Percentiles rank a stretch among this genome's conserved stretches.
phyloP scores from a whole-genome alignment of 2,797 vertebrate species.

The Sebastes iracundus region DNA sequence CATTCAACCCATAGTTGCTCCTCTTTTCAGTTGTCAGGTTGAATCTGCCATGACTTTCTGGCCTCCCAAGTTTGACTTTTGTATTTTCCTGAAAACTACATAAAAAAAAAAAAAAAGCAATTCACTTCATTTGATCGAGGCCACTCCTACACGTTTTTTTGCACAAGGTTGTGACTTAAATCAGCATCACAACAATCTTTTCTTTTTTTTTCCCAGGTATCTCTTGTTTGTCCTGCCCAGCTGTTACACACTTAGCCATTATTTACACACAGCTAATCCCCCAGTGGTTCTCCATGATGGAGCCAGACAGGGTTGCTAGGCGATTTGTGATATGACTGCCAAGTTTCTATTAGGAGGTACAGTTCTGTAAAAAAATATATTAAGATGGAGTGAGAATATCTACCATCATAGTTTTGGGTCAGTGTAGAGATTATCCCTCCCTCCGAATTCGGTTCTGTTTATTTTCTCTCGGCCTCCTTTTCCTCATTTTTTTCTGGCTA shows the following conservation, averaged over 20 bases:
- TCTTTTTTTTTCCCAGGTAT: background rate
- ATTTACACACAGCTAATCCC: conserved; percentile 37
- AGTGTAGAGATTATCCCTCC: conserved; percentile 9
- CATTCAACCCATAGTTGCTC: background rate
- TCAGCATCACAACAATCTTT: background rate
- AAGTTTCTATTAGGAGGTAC: conserved; percentile 42
- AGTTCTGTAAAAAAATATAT: conserved; percentile 28
- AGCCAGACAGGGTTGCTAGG: conserved; percentile 42
- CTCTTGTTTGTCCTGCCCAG: conserved; percentile 1
- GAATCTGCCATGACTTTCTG: background rate
- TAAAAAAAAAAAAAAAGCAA: background rate
- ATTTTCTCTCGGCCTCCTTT: background rate
- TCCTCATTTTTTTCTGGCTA: conserved; percentile 20
- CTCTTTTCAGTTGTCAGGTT: conserved; percentile 13
- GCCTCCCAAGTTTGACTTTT: background rate
- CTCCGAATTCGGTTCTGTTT: conserved; percentile 16
- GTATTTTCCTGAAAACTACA: background rate
- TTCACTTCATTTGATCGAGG: background rate
- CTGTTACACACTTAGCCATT: conserved; percentile 17
- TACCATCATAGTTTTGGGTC: background rate
- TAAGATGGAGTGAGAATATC: conserved; percentile 14
- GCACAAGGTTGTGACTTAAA: background rate
- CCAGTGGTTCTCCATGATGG: conserved; percentile 16
- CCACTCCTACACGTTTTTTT: background rate
- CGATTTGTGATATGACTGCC: conserved; percentile 38